These are phyloP conservation scores for Balearica regulorum DNA, from an alignment of 2,797 vertebrate species.

Conservation along the genomic window DNA sequence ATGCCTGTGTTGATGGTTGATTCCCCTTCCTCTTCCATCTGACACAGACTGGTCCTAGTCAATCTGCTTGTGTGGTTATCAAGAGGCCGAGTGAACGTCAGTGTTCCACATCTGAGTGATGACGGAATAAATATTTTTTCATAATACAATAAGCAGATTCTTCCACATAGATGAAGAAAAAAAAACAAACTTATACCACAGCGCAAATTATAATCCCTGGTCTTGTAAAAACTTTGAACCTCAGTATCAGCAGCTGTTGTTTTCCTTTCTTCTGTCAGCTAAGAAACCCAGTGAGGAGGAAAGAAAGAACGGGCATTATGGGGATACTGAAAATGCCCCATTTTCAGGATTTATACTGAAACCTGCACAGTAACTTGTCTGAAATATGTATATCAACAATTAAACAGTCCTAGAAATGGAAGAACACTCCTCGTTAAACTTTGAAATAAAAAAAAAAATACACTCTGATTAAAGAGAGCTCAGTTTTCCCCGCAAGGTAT, in stretches of 20 bases:
- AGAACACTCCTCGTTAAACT: slow-evolving; percentile 4
- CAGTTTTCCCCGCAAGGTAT: neutral
- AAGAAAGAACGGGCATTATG: neutral
- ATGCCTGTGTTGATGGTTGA: neutral
- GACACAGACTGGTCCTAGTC: neutral
- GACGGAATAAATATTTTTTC: neutral
- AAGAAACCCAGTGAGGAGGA: neutral
- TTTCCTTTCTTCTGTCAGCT: neutral
- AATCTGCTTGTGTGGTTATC: neutral
- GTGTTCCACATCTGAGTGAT: neutral
- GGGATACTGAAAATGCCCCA: neutral
- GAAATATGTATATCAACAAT: neutral
- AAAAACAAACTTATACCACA: neutral
- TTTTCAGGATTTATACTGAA: slow-evolving; percentile 1
- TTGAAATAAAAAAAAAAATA: neutral
- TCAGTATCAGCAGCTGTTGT: neutral
- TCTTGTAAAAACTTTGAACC: neutral
- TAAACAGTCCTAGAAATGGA: neutral
- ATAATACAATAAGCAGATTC: neutral
- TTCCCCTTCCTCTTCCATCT: neutral
- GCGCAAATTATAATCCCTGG: neutral
- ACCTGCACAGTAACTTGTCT: neutral
- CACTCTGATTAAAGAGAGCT: neutral
- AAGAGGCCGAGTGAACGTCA: neutral
- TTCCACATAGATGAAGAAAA: neutral